Evolutionary conservation across 2,113 vertebrate species (phyloP).

Genomic region (Syngnathus scovelli): DNA sequence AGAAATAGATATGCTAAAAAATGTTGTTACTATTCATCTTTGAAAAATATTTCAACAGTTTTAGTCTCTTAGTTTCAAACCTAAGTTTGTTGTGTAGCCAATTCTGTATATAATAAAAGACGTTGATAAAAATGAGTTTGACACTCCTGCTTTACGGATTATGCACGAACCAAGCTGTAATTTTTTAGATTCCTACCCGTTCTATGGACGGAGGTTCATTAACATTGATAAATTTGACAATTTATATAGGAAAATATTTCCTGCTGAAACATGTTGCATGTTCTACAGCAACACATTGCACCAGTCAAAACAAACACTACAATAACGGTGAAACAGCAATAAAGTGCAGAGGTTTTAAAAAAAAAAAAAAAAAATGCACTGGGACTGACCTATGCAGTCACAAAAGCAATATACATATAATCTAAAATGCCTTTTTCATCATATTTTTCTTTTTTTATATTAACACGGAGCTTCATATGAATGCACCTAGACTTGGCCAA

Average conservation of each 20-base stretch:
- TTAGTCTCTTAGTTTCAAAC: no score
- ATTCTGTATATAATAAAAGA: no score
- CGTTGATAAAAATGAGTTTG: no score
- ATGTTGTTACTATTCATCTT: no score
- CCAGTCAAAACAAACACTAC: conserved; percentile 51
- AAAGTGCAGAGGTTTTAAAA: conserved; percentile 67
- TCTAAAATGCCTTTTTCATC: conserved; percentile 53
- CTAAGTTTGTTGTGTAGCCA: no score
- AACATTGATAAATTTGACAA: conserved; percentile 54
- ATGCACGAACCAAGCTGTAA: conserved; percentile 2
- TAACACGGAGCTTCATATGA: conserved; percentile 11
- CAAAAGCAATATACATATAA: conserved; percentile 61
- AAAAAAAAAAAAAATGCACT: conserved; percentile 55
- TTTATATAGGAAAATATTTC: conserved; percentile 48
- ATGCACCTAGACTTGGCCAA: conserved; percentile 51
- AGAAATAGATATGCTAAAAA: no score
- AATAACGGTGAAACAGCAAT: conserved; percentile 57
- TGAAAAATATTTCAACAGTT: no score
- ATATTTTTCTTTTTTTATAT: conserved; percentile 18
- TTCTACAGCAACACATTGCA: conserved; percentile 37
- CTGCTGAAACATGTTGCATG: conserved; percentile 48
- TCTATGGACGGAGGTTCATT: not conserved
- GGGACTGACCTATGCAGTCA: conserved; percentile 57
- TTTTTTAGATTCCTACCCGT: conserved; percentile 14
- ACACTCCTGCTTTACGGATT: not conserved